These are phyloP conservation scores for Heliocidaris tuberculata DNA, from an alignment of 35 echinoderm and acorn worm genomes.

Conservation along the genomic window DNA sequence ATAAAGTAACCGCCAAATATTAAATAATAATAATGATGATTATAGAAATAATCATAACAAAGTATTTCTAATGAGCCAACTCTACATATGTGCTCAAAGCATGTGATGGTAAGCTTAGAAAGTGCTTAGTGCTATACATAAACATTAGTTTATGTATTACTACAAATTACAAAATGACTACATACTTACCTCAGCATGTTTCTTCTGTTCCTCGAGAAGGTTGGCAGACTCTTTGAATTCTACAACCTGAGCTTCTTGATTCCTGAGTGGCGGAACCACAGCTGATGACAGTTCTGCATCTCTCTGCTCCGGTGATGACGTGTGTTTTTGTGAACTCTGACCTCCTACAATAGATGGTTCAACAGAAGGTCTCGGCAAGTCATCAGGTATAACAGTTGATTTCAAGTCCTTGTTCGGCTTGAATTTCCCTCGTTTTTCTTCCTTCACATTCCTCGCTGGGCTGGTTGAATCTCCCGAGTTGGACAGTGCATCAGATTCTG, in stretches of 20 bases:
- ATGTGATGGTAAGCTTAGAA: too few species aligned
- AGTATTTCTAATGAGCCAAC: too few species aligned
- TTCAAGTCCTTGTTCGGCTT: slow-evolving; percentile 56
- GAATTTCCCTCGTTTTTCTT: slow-evolving; percentile 36
- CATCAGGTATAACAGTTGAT: slow-evolving; percentile 46
- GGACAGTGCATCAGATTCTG: neutral
- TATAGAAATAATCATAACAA: too few species aligned
- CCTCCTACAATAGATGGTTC: neutral
- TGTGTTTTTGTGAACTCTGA: neutral
- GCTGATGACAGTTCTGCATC: slow-evolving; percentile 33
- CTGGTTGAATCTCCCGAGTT: neutral
- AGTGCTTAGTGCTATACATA: too few species aligned
- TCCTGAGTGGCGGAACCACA: slow-evolving; percentile 40
- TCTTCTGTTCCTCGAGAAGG: slow-evolving; percentile 24
- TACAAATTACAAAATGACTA: too few species aligned
- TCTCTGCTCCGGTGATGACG: neutral
- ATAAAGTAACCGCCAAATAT: neutral
- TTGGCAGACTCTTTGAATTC: slow-evolving; percentile 48
- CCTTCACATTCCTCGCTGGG: neutral
- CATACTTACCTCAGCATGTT: neutral
- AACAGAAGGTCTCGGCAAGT: slow-evolving; percentile 20
- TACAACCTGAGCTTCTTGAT: slow-evolving; percentile 32
- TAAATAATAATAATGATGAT: too few species aligned
- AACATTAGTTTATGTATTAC: too few species aligned
- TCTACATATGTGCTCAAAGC: too few species aligned